phyloP scores from a whole-genome alignment of 2,888 invertebrate genomes.

The Geotrupes spiniger region DNA sequence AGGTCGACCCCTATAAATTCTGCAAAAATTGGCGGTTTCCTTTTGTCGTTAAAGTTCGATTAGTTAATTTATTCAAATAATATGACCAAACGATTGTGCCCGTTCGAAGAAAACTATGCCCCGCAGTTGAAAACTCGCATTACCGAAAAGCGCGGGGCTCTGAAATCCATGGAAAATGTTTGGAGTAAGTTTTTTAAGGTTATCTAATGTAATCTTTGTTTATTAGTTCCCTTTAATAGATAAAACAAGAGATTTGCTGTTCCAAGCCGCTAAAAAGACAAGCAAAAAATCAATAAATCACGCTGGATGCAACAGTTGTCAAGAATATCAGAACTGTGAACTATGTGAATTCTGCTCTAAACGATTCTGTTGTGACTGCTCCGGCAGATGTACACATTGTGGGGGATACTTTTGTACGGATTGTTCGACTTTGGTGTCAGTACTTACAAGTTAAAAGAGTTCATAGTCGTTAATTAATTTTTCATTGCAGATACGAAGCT shows the following conservation, averaged over 20 bases:
- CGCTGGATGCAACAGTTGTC: background rate
- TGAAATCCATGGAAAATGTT: background rate
- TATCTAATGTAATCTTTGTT: background rate
- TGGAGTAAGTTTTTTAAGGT: constrained; percentile 3
- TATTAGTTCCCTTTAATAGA: background rate
- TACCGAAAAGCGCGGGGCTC: background rate
- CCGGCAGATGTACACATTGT: background rate
- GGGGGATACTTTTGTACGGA: background rate
- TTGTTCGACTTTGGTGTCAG: background rate
- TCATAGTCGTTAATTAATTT: background rate
- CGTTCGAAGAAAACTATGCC: background rate
- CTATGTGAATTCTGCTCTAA: background rate
- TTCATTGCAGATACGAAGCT: background rate
- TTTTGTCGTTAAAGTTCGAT: no score
- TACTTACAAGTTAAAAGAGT: background rate
- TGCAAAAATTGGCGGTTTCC: no score
- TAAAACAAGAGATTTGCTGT: constrained; percentile 1
- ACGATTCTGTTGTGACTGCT: background rate
- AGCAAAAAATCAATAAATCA: background rate
- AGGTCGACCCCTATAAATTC: no score
- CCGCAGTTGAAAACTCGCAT: background rate
- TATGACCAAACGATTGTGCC: background rate
- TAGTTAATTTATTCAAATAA: background rate
- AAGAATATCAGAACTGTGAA: background rate
- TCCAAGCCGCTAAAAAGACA: background rate